phyloP scores from a whole-genome alignment of 2,113 vertebrate species.

The Calypte anna region DNA sequence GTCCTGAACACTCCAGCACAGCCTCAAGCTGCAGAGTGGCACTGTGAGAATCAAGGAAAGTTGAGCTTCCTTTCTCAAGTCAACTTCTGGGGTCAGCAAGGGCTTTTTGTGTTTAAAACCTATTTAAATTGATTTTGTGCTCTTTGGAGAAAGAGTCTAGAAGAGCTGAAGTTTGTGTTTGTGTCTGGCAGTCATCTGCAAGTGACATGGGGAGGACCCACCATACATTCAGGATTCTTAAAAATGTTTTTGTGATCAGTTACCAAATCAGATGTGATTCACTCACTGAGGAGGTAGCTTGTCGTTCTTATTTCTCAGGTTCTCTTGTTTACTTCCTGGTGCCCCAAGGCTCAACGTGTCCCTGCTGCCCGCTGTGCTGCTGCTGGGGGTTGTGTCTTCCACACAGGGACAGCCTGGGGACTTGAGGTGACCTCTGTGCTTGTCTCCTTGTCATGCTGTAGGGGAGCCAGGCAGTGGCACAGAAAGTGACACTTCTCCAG shows the following conservation, averaged over 20 bases:
- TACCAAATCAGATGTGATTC: too few relatives aligned
- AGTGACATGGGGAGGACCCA: background rate
- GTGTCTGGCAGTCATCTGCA: background rate
- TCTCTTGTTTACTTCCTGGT: background rate
- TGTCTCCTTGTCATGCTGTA: slow-evolving; percentile 47
- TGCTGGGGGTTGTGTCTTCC: background rate
- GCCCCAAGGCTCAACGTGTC: background rate
- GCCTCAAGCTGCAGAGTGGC: accelerated
- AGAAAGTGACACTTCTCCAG: slow-evolving; percentile 95
- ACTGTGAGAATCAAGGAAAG: background rate
- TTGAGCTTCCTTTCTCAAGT: background rate
- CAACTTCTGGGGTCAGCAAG: background rate
- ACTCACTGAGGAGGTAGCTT: background rate
- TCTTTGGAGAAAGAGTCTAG: background rate
- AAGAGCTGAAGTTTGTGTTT: background rate
- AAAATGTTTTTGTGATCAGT: background rate
- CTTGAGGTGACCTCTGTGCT: background rate
- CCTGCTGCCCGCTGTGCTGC: background rate
- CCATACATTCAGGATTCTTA: too few relatives aligned
- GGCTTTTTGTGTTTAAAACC: background rate
- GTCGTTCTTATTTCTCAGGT: background rate
- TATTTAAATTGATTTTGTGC: background rate
- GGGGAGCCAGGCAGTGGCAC: slow-evolving; percentile 96
- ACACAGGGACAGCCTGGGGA: background rate
- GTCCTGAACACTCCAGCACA: background rate